A percentile compares a stretch with the other conserved stretches of the same genome.
phyloP scores from a whole-genome alignment of 2,113 vertebrate genomes.

The Ailurus styani region DNA sequence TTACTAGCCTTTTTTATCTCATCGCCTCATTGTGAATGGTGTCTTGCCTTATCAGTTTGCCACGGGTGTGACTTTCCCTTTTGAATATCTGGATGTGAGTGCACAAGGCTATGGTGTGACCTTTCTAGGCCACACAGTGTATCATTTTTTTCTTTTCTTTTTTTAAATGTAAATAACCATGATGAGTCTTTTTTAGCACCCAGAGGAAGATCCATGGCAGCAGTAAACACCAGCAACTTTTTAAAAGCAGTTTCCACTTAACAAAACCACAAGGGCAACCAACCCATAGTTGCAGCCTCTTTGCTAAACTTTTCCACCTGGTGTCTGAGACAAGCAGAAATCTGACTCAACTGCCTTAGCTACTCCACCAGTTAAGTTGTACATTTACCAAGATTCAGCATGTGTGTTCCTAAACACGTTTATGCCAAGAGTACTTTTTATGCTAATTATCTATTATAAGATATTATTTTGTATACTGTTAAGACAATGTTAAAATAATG shows the following conservation, averaged over 20 bases:
- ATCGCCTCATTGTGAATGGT: neutral
- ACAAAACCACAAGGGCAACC: neutral
- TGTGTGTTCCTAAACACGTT: neutral
- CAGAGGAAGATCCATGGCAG: neutral
- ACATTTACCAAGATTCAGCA: neutral
- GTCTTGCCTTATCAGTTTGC: neutral
- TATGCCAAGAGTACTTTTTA: neutral
- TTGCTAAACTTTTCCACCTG: neutral
- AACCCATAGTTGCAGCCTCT: neutral
- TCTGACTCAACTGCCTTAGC: neutral
- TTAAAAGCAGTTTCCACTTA: neutral
- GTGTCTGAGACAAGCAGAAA: neutral
- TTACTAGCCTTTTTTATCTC: neutral
- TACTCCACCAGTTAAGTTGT: neutral
- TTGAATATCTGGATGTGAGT: neutral
- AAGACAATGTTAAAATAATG: neutral
- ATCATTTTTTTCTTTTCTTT: neutral
- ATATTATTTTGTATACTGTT: neutral
- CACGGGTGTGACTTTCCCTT: neutral
- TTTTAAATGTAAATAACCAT: neutral
- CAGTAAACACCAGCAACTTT: neutral
- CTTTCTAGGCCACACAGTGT: neutral
- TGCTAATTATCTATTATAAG: neutral
- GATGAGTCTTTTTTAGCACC: neutral
- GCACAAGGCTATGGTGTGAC: neutral